A percentile compares a stretch with the other conserved stretches of the same genome.
Evolutionary conservation across 2,113 vertebrate species (phyloP).

Genomic region (Tricholaema leucomelas): DNA sequence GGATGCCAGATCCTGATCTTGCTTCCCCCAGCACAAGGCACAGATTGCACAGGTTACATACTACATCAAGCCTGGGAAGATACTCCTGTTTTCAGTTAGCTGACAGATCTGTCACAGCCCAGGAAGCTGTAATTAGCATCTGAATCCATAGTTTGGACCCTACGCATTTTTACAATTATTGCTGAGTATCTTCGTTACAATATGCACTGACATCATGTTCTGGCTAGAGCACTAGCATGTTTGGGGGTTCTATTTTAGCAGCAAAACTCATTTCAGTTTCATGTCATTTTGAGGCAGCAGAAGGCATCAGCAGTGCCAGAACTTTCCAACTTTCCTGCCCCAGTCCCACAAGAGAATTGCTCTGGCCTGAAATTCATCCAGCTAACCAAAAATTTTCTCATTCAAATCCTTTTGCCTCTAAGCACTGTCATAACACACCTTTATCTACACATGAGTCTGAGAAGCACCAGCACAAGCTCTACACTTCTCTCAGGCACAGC

Average conservation of each 20-base stretch:
- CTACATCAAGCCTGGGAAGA: neutral
- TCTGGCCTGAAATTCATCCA: neutral
- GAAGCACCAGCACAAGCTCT: neutral
- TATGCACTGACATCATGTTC: neutral
- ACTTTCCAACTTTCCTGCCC: neutral
- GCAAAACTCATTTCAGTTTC: neutral
- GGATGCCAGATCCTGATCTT: neutral
- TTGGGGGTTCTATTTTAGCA: accelerated
- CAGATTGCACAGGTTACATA: accelerated
- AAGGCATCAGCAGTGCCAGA: neutral
- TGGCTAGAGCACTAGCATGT: neutral
- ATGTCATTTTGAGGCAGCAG: neutral
- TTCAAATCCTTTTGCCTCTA: neutral
- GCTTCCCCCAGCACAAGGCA: neutral
- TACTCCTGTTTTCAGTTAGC: neutral
- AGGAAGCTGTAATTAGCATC: neutral
- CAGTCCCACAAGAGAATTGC: accelerated
- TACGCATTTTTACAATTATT: neutral
- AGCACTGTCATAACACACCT: neutral
- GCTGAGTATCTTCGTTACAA: neutral
- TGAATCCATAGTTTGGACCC: neutral
- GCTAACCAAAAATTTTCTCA: neutral
- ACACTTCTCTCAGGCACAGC: accelerated
- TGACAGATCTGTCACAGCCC: neutral
- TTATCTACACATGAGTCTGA: neutral